Conservation (phyloP, 1,140 invertebrate species). For the Ostrea denselamellosa region DNA sequence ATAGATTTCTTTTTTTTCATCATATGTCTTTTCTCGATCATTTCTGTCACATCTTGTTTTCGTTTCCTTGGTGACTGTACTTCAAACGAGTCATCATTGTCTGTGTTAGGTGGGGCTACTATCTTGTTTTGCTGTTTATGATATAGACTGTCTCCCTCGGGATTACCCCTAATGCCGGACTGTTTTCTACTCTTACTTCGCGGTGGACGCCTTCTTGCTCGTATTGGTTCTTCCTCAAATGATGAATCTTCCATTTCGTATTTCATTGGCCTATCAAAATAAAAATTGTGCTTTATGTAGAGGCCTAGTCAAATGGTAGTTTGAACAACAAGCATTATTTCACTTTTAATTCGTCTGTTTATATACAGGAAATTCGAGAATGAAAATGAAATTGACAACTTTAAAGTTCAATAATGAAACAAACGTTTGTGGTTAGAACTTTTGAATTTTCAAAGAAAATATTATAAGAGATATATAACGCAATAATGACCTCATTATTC, state of each 20-base stretch:
- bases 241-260: conserved; percentile 59
- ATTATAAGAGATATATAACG: no score
- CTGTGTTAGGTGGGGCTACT: conserved; percentile 53
- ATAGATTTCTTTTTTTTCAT: conserved; percentile 56
- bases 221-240: conserved; percentile 53
- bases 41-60: conserved; percentile 44
- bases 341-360: no score
- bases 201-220: conserved; percentile 42
- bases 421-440: no score
- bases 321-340: no score
- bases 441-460: no score
- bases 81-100: conserved; percentile 59
- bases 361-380: no score
- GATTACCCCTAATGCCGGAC: conserved; percentile 64
- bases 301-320: no score
- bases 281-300: no score
- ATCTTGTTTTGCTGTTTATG: conserved; percentile 56
- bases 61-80: conserved; percentile 54
- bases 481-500: no score
- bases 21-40: conserved; percentile 43
- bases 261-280: conserved; percentile 48
- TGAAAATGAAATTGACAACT: no score
- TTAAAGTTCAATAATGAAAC: no score
- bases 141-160: conserved; percentile 72
- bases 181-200: conserved; percentile 54